Evolutionary conservation across 1,140 invertebrate genomes (phyloP).

Genomic region (Aphaenogaster ashmeadi): DNA sequence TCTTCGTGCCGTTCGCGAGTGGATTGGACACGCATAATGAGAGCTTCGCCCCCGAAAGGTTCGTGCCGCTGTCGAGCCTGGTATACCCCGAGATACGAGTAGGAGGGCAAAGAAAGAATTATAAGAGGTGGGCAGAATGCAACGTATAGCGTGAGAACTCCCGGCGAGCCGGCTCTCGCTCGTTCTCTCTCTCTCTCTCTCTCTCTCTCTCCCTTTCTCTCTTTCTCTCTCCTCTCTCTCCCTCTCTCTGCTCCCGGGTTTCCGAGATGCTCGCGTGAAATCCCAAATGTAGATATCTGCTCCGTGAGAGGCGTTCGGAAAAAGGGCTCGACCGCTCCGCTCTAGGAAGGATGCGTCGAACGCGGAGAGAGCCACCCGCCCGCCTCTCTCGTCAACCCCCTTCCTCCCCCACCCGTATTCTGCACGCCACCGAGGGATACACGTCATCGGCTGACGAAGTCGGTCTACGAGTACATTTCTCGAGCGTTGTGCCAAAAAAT

Average conservation of each 20-base stretch:
- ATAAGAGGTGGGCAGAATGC: conserved; percentile 65
- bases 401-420: conserved; percentile 30
- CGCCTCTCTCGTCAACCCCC: neutral
- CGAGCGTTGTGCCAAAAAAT: conserved; percentile 54
- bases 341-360: conserved; percentile 60
- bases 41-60: conserved; percentile 72
- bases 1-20: conserved; percentile 63
- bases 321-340: conserved; percentile 60
- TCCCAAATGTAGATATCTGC: conserved; percentile 78
- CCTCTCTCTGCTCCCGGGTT: conserved; percentile 53
- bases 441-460: conserved; percentile 51
- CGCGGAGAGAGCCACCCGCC: conserved; percentile 50
- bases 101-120: conserved; percentile 70
- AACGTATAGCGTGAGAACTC: conserved; percentile 75
- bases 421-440: conserved; percentile 55
- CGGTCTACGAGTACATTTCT: conserved; percentile 35
- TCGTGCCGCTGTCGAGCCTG: conserved; percentile 65
- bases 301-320: conserved; percentile 65
- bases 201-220: conserved; percentile 22
- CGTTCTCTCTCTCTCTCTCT: conserved; percentile 9
- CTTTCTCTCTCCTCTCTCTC: neutral
- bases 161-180: conserved; percentile 59
- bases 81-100: conserved; percentile 58
- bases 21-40: conserved; percentile 74
- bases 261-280: conserved; percentile 71